Evolutionary conservation across 2,113 vertebrate species (phyloP), one percentile per base, ranked within the genome.

Genomic region (Aspidoscelis tigris): DNA sequence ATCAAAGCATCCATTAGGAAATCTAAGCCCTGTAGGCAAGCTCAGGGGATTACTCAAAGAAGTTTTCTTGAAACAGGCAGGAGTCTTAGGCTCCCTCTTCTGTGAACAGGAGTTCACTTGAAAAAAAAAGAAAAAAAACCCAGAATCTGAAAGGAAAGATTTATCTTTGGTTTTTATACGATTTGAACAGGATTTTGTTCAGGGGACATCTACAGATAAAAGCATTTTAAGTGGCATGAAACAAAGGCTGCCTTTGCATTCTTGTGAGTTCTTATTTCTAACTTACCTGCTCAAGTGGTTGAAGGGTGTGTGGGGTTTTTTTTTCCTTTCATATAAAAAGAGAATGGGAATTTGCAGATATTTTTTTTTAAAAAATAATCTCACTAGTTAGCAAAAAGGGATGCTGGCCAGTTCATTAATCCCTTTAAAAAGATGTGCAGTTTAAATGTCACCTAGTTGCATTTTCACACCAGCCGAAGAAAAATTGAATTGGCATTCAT

Each of bases 1-100:
- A 96, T 96, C 95, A 96, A 96, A 96, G 95, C 93, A 95, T 95
- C 95, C 95, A 96, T 97, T 96, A 96, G 94, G 95, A 94, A 94
- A 94, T 92, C 87, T 92, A 94, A 96, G 94, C 94, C 93, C 93
- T 84, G 91, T 92, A 93, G 95, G 94, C 92, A 94, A 93, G 94
- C 95, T 96, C 95, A 95, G 94, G 94, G 95, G 96, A 96, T 96
- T 96, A 96, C 94, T 96, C 91, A 84, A 90, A 95, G 94, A 95
- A 93, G 89, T 94, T 94, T 95, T 93, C 92, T 92, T 92, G 92
- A 94, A 94, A 93, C 84, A 83, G 92, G 88, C 90, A 94, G 92
- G 94, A 95, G 95, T 96, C 93, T 47, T 68, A 84, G 85, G 88
- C 88, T 91, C 84, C 88, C 92, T 94, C 93, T 94, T 94, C 92